phyloP scores from a whole-genome alignment of 37 sponge, comb jelly and placozoan genomes.

The Halisarca cf. caerulea region DNA sequence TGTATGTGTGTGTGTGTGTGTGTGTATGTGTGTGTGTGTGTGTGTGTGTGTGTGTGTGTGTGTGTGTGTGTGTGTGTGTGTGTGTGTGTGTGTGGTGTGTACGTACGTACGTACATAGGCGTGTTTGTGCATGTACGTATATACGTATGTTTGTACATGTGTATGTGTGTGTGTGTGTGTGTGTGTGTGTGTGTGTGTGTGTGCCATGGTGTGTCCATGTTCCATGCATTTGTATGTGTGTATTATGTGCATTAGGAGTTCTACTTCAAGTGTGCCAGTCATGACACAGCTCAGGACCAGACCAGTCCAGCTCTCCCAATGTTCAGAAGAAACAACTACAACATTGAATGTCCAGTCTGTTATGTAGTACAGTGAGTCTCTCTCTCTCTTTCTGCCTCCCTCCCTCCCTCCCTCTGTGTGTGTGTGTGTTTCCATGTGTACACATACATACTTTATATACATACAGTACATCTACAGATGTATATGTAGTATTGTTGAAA shows the following conservation, averaged over 20 bases:
- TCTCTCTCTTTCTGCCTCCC: no score
- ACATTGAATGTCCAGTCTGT: slow-evolving; percentile 64
- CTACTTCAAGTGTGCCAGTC: slow-evolving; percentile 85
- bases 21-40: no score
- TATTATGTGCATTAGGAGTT: slow-evolving; percentile 63
- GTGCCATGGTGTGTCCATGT: no score
- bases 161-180: no score
- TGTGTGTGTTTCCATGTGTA: no score
- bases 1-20: no score
- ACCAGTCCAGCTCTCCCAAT: slow-evolving; percentile 61
- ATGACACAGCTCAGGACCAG: slow-evolving; percentile 31
- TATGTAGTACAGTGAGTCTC: slow-evolving; percentile 32
- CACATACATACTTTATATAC: not conserved
- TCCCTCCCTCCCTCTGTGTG: no score
- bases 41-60: no score
- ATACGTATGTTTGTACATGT: slow-evolving; percentile 6
- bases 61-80: no score
- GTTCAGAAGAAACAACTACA: slow-evolving; percentile 63
- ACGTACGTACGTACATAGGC: not conserved
- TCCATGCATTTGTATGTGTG: no score
- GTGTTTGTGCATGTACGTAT: not conserved
- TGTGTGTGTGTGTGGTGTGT: no score
- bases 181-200: no score
- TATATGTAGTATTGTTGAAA: not conserved
- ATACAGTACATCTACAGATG: not conserved